phyloP scores from a whole-genome alignment of 2,797 vertebrate genomes.

The Brachyrhaphis roseni region DNA sequence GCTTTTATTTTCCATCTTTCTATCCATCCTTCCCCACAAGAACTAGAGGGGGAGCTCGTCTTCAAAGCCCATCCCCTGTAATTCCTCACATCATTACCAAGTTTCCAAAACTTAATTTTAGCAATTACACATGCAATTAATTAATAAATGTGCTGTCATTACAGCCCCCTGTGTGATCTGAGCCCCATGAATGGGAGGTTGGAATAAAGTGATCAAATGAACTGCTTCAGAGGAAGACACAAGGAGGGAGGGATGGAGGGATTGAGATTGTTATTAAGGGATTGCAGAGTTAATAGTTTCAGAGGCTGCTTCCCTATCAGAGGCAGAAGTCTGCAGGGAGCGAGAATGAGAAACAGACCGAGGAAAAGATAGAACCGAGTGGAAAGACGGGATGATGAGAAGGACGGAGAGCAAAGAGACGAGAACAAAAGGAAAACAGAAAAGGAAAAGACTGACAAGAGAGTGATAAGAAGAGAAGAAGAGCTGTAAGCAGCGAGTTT shows the following conservation, averaged over 20 bases:
- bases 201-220: constrained; percentile 79
- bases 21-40: constrained; percentile 73
- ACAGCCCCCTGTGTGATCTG: constrained; percentile 82
- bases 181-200: constrained; percentile 74
- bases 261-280: constrained; percentile 78
- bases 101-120: constrained; percentile 87
- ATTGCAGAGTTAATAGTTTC: constrained; percentile 77
- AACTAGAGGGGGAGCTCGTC: constrained; percentile 63
- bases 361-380: constrained; percentile 52
- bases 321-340: constrained; percentile 70
- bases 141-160: constrained; percentile 89
- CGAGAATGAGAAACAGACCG: constrained; percentile 52
- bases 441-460: constrained; percentile 49
- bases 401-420: constrained; percentile 35
- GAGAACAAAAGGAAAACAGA: constrained; percentile 54
- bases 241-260: constrained; percentile 62
- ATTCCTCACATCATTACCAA: constrained; percentile 87
- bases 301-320: constrained; percentile 68
- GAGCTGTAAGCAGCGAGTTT: constrained; percentile 31
- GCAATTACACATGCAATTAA: constrained; percentile 89
- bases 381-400: constrained; percentile 37
- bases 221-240: constrained; percentile 70
- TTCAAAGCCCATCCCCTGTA: constrained; percentile 77
- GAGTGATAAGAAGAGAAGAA: constrained; percentile 41
- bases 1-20: constrained; percentile 60